phyloP scores from a whole-genome alignment of 2,797 vertebrate genomes.

The Rachycentron canadum region DNA sequence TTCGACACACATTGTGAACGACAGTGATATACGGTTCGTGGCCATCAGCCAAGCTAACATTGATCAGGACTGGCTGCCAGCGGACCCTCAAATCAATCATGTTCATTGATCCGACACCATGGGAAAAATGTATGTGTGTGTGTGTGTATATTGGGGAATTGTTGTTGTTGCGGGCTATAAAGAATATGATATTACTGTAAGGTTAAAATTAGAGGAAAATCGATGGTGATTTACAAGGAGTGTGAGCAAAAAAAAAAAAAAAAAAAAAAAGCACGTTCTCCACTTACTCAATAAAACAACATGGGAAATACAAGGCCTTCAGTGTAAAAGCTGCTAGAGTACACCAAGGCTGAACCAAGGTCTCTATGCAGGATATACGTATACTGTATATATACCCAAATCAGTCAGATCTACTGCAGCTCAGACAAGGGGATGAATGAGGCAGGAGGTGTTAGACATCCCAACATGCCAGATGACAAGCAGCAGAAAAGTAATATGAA shows the following conservation, averaged over 20 bases:
- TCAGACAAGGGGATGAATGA: neutral
- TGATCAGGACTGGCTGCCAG: conserved; percentile 79
- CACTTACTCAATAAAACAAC: conserved; percentile 47
- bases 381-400: no score
- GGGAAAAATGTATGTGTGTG: conserved; percentile 47
- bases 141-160: conserved; percentile 35
- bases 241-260: neutral
- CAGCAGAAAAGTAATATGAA: conserved; percentile 13
- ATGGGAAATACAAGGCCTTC: conserved; percentile 2
- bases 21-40: conserved; percentile 72
- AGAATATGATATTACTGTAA: conserved; percentile 55
- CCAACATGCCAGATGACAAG: conserved; percentile 38
- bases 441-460: conserved; percentile 1
- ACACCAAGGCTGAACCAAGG: conserved; percentile 25
- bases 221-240: conserved; percentile 51
- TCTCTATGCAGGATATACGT: neutral
- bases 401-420: conserved; percentile 1
- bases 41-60: conserved; percentile 75
- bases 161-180: conserved; percentile 48
- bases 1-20: conserved; percentile 52
- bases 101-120: conserved; percentile 73
- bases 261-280: conserved; percentile 13
- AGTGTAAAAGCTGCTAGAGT: neutral
- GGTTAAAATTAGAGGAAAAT: conserved; percentile 53
- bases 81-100: conserved; percentile 75